Conservation (phyloP, 2,888 invertebrate genomes). For the Megalurothrips usitatus region DNA sequence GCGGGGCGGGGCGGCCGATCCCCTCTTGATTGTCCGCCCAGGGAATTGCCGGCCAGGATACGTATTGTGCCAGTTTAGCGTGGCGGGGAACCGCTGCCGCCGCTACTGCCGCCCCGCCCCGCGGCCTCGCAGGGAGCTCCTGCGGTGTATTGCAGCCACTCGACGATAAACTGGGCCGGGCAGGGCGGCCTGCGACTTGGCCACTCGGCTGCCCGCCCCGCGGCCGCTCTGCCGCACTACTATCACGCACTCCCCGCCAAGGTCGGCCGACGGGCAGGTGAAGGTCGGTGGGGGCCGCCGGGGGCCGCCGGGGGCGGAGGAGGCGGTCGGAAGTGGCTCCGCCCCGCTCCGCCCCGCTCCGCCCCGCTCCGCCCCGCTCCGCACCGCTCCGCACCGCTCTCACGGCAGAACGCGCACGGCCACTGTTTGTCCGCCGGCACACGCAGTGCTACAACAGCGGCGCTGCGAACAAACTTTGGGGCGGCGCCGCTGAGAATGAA, state of each 20-base stretch:
- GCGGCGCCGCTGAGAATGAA: too few species aligned
- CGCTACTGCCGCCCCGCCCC: neutral
- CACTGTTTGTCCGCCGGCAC: too few species aligned
- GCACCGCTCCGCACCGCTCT: too few species aligned
- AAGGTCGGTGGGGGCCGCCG: neutral
- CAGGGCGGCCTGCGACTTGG: neutral
- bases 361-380: too few species aligned
- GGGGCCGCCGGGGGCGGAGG: too few species aligned
- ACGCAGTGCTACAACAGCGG: too few species aligned
- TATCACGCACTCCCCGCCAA: neutral
- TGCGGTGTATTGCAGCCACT: conserved; percentile 20
- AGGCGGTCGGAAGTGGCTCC: too few species aligned
- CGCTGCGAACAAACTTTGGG: too few species aligned
- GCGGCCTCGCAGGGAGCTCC: neutral
- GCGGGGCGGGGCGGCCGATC: neutral
- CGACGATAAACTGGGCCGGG: neutral
- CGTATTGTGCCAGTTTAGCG: conserved; percentile 24
- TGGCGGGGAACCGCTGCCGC: neutral
- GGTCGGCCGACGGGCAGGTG: neutral
- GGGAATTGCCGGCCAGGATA: neutral
- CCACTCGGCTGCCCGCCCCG: too few species aligned
- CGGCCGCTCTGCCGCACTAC: neutral
- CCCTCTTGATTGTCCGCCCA: conserved; percentile 7
- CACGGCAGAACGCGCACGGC: too few species aligned
- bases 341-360: too few species aligned